Evolutionary conservation across 2,888 invertebrate genomes (phyloP).

Genomic region (Leptogaster cylindrica): DNA sequence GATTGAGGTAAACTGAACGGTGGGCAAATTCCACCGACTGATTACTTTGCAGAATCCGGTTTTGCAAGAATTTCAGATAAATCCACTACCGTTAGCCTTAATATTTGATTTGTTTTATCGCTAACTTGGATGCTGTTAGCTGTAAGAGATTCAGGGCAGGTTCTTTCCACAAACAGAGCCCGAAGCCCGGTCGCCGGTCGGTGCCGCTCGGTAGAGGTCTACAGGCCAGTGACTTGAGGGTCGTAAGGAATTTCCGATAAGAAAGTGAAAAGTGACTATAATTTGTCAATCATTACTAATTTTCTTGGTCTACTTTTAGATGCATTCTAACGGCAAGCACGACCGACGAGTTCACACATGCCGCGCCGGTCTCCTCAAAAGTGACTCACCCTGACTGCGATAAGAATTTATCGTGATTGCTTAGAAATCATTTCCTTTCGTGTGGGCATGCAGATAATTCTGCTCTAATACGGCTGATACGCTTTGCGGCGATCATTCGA

Average conservation of each 20-base stretch:
- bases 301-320: too few relatives aligned
- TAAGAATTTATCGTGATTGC: conserved; percentile 23
- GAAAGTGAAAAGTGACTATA: too few relatives aligned
- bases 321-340: too few relatives aligned
- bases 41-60: conserved; percentile 38
- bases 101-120: conserved; percentile 18
- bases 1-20: neutral
- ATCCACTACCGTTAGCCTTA: conserved; percentile 27
- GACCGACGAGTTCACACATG: neutral
- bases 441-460: conserved; percentile 1
- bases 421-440: conserved; percentile 34
- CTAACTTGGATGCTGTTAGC: neutral
- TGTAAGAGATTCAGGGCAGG: neutral
- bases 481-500: too few relatives aligned
- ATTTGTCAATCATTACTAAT: too few relatives aligned
- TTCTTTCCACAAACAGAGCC: neutral
- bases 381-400: conserved; percentile 23
- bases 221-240: too few relatives aligned
- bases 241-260: too few relatives aligned
- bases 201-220: neutral
- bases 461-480: conserved; percentile 2
- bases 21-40: conserved; percentile 12
- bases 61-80: conserved; percentile 31
- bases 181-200: neutral
- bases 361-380: neutral